Conservation (phyloP, 2,113 vertebrate genomes). For the Marmota monax region DNA sequence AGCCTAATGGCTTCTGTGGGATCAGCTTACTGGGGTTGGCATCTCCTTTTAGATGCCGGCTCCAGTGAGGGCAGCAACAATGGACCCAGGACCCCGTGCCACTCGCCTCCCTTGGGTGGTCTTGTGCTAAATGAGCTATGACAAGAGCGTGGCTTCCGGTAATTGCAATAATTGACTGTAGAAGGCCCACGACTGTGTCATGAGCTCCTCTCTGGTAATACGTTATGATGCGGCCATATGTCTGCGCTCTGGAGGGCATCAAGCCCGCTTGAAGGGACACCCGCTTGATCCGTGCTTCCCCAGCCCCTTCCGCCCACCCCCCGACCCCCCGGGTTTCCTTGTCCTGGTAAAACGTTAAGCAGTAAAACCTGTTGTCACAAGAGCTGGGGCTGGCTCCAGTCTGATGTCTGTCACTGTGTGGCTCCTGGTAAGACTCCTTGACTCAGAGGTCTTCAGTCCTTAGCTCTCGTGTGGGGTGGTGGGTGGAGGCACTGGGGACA, state of each 20-base stretch:
- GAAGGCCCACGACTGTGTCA: constrained; percentile 84
- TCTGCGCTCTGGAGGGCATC: constrained; percentile 70
- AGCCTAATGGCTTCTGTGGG: constrained; percentile 76
- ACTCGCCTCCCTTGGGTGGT: constrained; percentile 74
- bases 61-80: constrained; percentile 49
- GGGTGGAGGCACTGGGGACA: not conserved
- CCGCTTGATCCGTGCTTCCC: not conserved
- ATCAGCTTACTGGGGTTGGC: constrained; percentile 70
- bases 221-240: constrained; percentile 71
- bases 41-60: constrained; percentile 74
- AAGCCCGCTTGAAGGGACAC: not conserved
- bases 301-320: not conserved
- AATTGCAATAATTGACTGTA: constrained; percentile 87
- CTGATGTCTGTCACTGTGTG: too few species aligned
- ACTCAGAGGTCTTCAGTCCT: not conserved
- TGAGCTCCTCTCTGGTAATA: constrained; percentile 82
- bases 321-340: not conserved
- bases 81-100: constrained; percentile 70
- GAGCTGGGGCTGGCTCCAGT: not conserved
- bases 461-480: not conserved
- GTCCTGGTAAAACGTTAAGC: not conserved
- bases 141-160: constrained; percentile 84
- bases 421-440: not conserved
- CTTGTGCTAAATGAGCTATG: constrained; percentile 87
- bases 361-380: not conserved